Base-by-base conservation (phyloP, 2,888 invertebrate genomes). In the Philereme vetulata region DNA sequence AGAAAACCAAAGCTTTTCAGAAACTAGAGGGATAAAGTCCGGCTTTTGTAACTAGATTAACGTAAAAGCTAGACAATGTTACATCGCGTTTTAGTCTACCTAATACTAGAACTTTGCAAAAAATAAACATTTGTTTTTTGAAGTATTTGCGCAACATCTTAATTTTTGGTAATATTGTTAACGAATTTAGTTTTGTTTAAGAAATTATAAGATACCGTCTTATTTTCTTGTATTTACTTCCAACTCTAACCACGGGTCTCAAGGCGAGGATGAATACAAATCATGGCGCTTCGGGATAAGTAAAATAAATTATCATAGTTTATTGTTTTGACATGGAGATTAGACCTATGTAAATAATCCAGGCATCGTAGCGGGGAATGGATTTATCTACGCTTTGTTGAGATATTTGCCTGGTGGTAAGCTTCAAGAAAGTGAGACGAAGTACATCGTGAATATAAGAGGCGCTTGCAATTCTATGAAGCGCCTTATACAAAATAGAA, bases 261-360 rank as follows among this genome's bases (percentile, higher is more conserved):
- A 35, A 42, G 64, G 66, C 67, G 53, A 60, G 67, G 72, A 72
- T 72, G 66, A 72, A 64, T 61, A 75, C 67, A 59, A 51, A 65
- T 65, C 56, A 53, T 52, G 58, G 65, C 62, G 52, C 67, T 64
- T 49, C 8, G 47, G 70, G 72, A 77, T 72, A 63, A 65, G 65
- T 67, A 67, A 59, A 66, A 67, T 67, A 66, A 64, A 67, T 65
- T 60, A 48, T 56, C 48, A 58, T 66, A 62, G 51, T 68, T 67
- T 61, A 63, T 66, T 66, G 56, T 65, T 68, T 61, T 62, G 56
- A 60, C 65, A 66, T 68, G 66, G 66, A 66, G 66, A 68, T 68
- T 62, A 61, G 63, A 56, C 64, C 55, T 66, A 62, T 68, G 63
- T 64, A 66, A 66, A 66, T 66, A 56, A 60, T 63, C 48, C 58